A percentile compares a stretch with the other conserved stretches of the same genome.
phyloP scores from a whole-genome alignment of 2,888 invertebrate species.

The Sminthurides aquaticus region DNA sequence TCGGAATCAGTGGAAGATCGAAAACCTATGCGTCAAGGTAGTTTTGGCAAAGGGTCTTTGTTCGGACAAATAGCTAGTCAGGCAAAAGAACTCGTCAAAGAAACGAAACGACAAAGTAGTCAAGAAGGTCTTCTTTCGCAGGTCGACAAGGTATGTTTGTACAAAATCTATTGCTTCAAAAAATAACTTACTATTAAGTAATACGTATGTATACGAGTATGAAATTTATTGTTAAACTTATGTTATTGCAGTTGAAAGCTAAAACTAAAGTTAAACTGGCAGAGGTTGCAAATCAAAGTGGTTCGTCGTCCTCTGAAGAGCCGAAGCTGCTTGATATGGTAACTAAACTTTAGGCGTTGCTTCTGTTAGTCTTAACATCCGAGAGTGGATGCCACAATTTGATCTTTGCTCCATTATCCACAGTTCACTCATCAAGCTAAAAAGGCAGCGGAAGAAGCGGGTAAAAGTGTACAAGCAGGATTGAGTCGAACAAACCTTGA shows the following conservation, averaged over 20 bases:
- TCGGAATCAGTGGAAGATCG: constrained; percentile 49
- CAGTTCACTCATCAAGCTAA: constrained; percentile 80
- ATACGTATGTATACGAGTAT: too few species aligned
- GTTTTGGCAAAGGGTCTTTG: constrained; percentile 53
- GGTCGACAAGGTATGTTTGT: constrained; percentile 90
- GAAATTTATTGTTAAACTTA: neutral
- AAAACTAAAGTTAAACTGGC: constrained; percentile 58
- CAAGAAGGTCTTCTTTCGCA: constrained; percentile 73
- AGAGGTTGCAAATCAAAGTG: constrained; percentile 51
- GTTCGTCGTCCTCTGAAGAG: constrained; percentile 51
- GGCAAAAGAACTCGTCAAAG: constrained; percentile 79
- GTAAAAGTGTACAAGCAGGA: constrained; percentile 71
- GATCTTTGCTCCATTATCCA: neutral
- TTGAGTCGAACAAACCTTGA: constrained; percentile 49
- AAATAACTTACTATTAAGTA: too few species aligned
- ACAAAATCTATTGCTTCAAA: constrained; percentile 14
- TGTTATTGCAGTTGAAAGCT: constrained; percentile 51
- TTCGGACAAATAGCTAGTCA: constrained; percentile 81
- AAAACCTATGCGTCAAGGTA: constrained; percentile 44
- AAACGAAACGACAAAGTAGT: constrained; percentile 79
- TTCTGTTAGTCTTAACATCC: too few species aligned
- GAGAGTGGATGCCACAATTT: too few species aligned
- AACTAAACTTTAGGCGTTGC: too few species aligned
- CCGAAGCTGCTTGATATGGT: constrained; percentile 45
- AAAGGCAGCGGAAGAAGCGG: constrained; percentile 74